Conservation (phyloP, 2,113 vertebrate genomes). For the Rynchops niger region DNA sequence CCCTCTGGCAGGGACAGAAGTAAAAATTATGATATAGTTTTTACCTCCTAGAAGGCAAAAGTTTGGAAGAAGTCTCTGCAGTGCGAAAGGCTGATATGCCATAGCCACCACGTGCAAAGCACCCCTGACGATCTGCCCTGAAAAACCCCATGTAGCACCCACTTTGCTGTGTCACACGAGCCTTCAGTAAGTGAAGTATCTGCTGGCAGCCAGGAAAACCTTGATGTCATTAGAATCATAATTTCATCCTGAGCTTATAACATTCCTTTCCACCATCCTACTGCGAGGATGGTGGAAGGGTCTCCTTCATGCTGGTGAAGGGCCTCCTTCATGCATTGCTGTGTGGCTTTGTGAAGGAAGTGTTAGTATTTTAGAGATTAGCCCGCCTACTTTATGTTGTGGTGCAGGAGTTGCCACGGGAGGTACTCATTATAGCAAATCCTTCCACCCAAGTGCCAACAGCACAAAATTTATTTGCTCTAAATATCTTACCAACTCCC, state of each 20-base stretch:
- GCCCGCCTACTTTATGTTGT: not conserved
- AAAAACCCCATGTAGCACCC: not conserved
- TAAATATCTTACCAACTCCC: not conserved
- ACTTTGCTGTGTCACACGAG: not conserved
- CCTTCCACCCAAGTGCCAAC: not conserved
- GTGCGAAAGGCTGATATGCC: not conserved
- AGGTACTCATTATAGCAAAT: not conserved
- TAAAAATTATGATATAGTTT: not conserved
- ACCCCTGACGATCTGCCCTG: not conserved
- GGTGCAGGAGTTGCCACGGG: not conserved
- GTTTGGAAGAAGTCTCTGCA: not conserved
- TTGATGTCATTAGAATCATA: not conserved
- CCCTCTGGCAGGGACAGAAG: not conserved
- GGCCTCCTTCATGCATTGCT: not conserved
- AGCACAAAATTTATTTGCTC: not conserved
- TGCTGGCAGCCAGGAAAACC: not conserved
- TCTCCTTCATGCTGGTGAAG: not conserved
- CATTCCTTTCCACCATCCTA: not conserved
- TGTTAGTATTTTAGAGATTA: not conserved
- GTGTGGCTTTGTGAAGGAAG: not conserved
- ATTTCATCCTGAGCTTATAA: not conserved
- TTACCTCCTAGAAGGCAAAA: not conserved
- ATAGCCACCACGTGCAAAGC: not conserved
- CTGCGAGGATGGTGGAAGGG: not conserved
- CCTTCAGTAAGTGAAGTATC: not conserved